phyloP scores from a whole-genome alignment of 2,113 vertebrate species.

The Embiotoca jacksoni region DNA sequence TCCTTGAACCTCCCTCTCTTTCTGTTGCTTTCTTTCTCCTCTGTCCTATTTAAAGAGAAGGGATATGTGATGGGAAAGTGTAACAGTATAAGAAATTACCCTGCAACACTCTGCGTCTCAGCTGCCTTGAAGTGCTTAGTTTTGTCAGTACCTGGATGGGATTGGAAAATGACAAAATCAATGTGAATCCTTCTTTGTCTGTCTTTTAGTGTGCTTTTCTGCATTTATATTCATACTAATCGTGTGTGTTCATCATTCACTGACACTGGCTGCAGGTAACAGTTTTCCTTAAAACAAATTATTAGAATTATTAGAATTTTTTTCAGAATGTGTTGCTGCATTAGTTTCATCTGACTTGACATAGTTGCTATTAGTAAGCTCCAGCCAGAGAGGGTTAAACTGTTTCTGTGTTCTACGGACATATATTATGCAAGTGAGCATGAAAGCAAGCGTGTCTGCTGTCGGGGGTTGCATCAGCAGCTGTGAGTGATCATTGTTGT shows the following conservation, averaged over 20 bases:
- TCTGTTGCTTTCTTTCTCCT: conserved; percentile 52
- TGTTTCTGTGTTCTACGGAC: not conserved
- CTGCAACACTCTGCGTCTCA: conserved; percentile 28
- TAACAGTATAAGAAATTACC: conserved; percentile 50
- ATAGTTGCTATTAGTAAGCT: not conserved
- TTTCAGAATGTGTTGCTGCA: not conserved
- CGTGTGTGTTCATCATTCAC: conserved; percentile 17
- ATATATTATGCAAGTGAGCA: conserved; percentile 24
- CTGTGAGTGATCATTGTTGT: conserved; percentile 62
- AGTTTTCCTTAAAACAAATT: not conserved
- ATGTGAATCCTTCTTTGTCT: not conserved
- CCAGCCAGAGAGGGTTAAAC: not conserved
- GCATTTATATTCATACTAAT: not conserved
- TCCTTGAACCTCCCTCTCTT: conserved; percentile 76
- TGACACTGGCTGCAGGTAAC: not conserved
- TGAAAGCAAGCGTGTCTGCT: conserved; percentile 23
- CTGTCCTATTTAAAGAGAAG: conserved; percentile 73
- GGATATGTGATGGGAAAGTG: conserved; percentile 65
- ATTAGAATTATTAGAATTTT: not conserved
- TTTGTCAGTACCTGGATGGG: conserved; percentile 1
- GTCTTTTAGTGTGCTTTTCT: not conserved
- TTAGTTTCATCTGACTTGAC: conserved; percentile 24
- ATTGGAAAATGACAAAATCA: conserved; percentile 6
- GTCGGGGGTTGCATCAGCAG: conserved; percentile 57
- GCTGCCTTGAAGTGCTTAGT: conserved; percentile 22